Conservation (phyloP, 92 coral and sea anemone genomes). For the Meandrina meandrites region DNA sequence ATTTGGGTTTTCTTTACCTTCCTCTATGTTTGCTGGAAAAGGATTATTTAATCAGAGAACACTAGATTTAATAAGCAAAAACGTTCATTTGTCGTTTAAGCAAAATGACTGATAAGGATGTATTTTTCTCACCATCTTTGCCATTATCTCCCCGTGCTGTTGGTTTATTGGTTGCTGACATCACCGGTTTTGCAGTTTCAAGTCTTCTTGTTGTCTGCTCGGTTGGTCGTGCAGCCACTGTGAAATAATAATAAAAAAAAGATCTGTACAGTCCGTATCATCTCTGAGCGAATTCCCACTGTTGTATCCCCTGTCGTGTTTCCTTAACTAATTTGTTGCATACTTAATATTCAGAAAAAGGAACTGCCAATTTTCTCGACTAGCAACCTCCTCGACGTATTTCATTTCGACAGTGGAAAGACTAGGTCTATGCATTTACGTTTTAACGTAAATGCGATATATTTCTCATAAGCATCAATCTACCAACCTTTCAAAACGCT, state of each 20-base stretch:
- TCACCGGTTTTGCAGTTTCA: slow-evolving; percentile 25
- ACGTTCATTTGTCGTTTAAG: too few species aligned
- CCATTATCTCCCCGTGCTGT: slow-evolving; percentile 11
- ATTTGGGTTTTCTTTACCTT: too few species aligned
- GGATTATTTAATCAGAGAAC: too few species aligned
- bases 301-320: background rate
- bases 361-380: too few species aligned
- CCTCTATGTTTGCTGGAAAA: too few species aligned
- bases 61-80: too few species aligned
- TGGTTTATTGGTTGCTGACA: background rate
- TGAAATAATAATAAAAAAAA: background rate
- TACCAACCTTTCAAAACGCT: slow-evolving; percentile 54
- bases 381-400: too few species aligned
- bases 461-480: background rate
- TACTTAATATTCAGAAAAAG: too few species aligned
- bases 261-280: background rate
- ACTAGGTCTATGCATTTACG: too few species aligned
- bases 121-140: background rate
- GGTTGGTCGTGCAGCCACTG: slow-evolving; percentile 28
- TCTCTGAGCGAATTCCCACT: background rate
- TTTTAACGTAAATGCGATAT: background rate
- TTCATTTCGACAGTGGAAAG: too few species aligned
- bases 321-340: background rate
- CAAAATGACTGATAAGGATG: background rate
- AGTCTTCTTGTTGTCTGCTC: slow-evolving; percentile 20